phyloP scores from a whole-genome alignment of 2,113 vertebrate genomes.

The Zosterops lateralis region DNA sequence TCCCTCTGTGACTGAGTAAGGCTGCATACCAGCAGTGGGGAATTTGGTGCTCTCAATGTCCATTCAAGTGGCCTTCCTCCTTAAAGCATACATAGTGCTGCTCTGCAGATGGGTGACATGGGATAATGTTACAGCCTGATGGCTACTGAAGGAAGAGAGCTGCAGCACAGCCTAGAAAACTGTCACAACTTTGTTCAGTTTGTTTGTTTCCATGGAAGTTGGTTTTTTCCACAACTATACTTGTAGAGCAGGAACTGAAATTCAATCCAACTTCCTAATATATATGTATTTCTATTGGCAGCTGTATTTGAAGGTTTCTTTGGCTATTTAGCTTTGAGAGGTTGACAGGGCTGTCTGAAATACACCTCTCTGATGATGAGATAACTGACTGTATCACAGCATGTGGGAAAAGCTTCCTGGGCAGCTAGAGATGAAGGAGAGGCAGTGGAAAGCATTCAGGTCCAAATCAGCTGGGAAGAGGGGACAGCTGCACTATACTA shows the following conservation, averaged over 20 bases:
- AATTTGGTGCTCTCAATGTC: background rate
- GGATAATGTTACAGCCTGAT: background rate
- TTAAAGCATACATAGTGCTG: background rate
- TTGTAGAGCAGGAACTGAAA: background rate
- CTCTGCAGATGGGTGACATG: background rate
- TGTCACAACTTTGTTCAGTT: background rate
- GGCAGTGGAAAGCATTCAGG: background rate
- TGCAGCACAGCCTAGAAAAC: background rate
- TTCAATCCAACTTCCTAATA: background rate
- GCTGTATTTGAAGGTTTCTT: background rate
- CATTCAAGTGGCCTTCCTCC: background rate
- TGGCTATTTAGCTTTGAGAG: background rate
- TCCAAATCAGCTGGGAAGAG: background rate
- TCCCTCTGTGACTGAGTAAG: background rate
- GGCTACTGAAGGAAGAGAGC: background rate
- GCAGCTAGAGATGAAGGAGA: background rate
- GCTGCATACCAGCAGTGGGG: background rate
- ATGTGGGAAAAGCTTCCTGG: background rate
- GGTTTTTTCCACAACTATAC: background rate
- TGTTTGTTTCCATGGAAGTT: background rate
- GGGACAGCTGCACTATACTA: background rate
- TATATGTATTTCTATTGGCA: background rate
- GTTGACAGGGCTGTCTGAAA: background rate
- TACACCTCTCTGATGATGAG: background rate
- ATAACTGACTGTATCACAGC: fast-evolving